phyloP scores from a whole-genome alignment of 2,888 invertebrate species.

The Megaustenia siamemsis region DNA sequence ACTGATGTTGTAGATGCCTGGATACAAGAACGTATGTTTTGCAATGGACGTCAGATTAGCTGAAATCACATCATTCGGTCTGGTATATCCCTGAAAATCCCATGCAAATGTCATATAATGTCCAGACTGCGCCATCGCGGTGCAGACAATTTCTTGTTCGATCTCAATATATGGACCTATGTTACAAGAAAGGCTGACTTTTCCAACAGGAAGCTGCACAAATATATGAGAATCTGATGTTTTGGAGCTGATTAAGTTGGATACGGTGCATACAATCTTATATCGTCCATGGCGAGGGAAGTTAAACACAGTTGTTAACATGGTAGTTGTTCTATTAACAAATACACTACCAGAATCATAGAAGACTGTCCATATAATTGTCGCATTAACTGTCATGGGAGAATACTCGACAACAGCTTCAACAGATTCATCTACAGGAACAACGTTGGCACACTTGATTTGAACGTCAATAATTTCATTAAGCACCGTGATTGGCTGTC shows the following conservation, averaged over 20 bases:
- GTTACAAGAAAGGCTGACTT: slow-evolving; percentile 59
- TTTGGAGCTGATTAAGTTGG: slow-evolving; percentile 62
- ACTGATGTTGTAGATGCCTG: slow-evolving; percentile 66
- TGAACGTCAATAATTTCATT: slow-evolving; percentile 57
- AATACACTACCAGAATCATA: slow-evolving; percentile 50
- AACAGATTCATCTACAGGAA: slow-evolving; percentile 48
- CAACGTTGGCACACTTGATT: slow-evolving; percentile 47
- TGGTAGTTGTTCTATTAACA: slow-evolving; percentile 50
- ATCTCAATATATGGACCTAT: slow-evolving; percentile 55
- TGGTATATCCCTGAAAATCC: slow-evolving; percentile 58
- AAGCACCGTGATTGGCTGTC: slow-evolving; percentile 53
- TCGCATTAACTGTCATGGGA: slow-evolving; percentile 55
- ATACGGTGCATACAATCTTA: slow-evolving; percentile 57
- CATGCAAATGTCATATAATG: slow-evolving; percentile 69
- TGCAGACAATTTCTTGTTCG: slow-evolving; percentile 61
- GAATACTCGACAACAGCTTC: slow-evolving; percentile 54
- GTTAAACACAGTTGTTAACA: slow-evolving; percentile 54
- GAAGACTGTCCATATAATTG: slow-evolving; percentile 58
- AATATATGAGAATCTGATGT: slow-evolving; percentile 55
- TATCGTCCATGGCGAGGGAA: slow-evolving; percentile 64
- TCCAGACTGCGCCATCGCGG: slow-evolving; percentile 65
- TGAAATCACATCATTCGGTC: slow-evolving; percentile 30
- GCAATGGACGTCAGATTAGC: slow-evolving; percentile 53
- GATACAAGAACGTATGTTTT: slow-evolving; percentile 56
- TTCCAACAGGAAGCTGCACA: slow-evolving; percentile 63